Conservation (phyloP, 2,888 invertebrate species). For the Lepidocyrtoides sp. region DNA sequence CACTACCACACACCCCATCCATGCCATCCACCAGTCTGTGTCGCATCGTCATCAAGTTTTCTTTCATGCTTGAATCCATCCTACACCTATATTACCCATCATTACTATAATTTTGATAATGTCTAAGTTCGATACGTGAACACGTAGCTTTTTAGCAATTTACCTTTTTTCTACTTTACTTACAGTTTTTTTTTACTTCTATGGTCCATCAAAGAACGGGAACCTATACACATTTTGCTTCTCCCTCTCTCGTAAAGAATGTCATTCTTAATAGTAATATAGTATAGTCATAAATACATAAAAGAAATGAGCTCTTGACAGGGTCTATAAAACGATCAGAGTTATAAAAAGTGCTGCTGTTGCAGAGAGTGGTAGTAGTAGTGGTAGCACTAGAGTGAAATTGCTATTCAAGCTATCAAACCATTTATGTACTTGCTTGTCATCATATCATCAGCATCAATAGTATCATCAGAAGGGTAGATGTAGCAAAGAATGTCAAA, state of each 20-base stretch:
- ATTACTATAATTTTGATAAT: constrained; percentile 32
- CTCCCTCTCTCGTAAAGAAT: constrained; percentile 26
- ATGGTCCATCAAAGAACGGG: neutral
- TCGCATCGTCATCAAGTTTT: constrained; percentile 39
- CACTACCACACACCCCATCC: neutral
- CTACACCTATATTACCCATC: neutral
- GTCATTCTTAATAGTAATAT: constrained; percentile 56
- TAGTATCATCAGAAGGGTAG: neutral
- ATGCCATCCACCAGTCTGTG: neutral
- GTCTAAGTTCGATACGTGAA: neutral
- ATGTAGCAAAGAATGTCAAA: neutral
- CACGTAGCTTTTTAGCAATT: constrained; percentile 35
- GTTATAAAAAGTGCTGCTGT: constrained; percentile 71
- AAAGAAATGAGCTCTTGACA: constrained; percentile 78
- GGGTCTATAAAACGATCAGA: constrained; percentile 78
- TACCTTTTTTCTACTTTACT: constrained; percentile 33
- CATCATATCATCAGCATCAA: constrained; percentile 52
- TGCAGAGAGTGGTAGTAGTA: neutral
- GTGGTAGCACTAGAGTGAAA: neutral
- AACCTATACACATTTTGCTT: neutral
- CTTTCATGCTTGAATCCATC: neutral
- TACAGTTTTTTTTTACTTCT: constrained; percentile 14
- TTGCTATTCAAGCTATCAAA: constrained; percentile 60
- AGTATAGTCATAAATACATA: constrained; percentile 65
- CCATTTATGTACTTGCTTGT: constrained; percentile 65